A percentile compares a stretch with the other conserved stretches of the same genome.
Evolutionary conservation across 2,888 invertebrate genomes (phyloP).

Genomic region (Calliphora vomitoria): DNA sequence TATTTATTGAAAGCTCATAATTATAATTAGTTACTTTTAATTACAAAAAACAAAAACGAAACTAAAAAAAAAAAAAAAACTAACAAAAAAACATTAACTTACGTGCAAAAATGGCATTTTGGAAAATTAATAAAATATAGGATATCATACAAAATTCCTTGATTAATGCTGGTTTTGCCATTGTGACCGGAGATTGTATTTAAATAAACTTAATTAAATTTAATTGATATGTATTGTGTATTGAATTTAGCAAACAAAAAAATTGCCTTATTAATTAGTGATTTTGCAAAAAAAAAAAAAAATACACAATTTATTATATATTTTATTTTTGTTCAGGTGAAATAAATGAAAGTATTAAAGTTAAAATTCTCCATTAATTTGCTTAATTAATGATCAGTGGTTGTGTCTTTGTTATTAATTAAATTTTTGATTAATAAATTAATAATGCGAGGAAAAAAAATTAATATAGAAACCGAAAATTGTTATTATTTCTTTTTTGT

Average conservation of each 20-base stretch:
- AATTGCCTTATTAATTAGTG: not conserved
- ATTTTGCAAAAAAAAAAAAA: not conserved
- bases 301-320: not conserved
- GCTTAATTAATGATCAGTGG: conserved; percentile 18
- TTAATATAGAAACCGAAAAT: conserved; percentile 12
- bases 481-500: conserved; percentile 23
- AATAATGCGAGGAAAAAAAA: conserved; percentile 15
- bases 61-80: no score
- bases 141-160: conserved; percentile 30
- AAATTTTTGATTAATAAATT: conserved; percentile 37
- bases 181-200: conserved; percentile 15
- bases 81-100: conserved; percentile 34
- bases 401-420: conserved; percentile 18
- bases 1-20: not conserved
- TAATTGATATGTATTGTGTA: conserved; percentile 7
- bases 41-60: not conserved
- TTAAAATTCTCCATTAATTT: conserved; percentile 48
- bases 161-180: conserved; percentile 44
- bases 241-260: not conserved
- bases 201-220: not conserved
- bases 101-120: conserved; percentile 59
- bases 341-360: not conserved
- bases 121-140: conserved; percentile 36
- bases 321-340: not conserved
- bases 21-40: not conserved